These are phyloP conservation scores for Coptodon bakossiorum DNA, from an alignment of 2,113 vertebrate species.

Conservation along the genomic window DNA sequence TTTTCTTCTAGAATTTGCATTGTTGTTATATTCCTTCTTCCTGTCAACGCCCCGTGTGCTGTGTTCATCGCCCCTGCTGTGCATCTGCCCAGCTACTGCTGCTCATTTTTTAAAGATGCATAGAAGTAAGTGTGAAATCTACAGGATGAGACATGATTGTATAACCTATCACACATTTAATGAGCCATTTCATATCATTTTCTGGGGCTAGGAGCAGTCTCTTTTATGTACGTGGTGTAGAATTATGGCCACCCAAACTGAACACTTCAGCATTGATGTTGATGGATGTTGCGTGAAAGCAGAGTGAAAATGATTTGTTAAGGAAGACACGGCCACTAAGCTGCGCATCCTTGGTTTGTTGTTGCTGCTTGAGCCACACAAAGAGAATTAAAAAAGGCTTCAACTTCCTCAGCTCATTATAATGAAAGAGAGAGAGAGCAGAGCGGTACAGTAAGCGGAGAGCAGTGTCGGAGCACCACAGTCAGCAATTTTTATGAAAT, in stretches of 20 bases:
- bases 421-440: neutral
- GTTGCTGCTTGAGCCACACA: neutral
- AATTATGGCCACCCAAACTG: neutral
- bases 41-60: neutral
- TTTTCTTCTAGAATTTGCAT: slow-evolving; percentile 31
- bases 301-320: neutral
- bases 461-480: neutral
- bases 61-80: neutral
- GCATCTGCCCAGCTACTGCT: neutral
- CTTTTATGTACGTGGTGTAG: neutral
- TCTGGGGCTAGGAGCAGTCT: neutral
- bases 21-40: neutral
- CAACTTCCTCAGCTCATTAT: neutral
- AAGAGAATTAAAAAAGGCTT: neutral
- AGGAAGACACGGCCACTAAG: neutral
- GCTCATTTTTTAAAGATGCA: neutral
- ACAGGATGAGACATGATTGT: neutral
- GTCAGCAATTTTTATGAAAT: slow-evolving; percentile 39
- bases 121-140: neutral
- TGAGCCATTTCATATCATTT: slow-evolving; percentile 3
- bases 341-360: neutral
- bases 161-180: slow-evolving; percentile 14
- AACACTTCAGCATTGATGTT: neutral
- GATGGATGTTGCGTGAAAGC: slow-evolving; percentile 2
- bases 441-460: neutral